Base-by-base conservation (phyloP, 2,797 vertebrate species). In the Esox lucius region DNA sequence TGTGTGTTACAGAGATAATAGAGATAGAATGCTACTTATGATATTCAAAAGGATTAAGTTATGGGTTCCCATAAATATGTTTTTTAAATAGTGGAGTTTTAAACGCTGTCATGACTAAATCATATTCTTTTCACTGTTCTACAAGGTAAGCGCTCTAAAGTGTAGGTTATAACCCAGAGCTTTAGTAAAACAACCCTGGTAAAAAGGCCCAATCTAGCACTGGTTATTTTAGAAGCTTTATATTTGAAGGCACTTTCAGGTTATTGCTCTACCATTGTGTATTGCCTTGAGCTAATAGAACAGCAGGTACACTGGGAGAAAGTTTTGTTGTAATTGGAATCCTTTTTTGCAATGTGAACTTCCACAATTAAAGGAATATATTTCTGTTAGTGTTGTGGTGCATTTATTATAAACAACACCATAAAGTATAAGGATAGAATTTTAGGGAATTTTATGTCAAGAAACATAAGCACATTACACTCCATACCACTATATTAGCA, bases 91-190 rank as follows among this genome's bases (percentile, higher is more conserved):
- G 5, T 5, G 33, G 33, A 33, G 39, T 12, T 46, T 46, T 46
- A 13, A 11, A 13, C 42, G 46, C 1, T 28, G n/a, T 64, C 61
- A 19, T 59, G 42, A 13, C 9, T 46, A 46, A 46, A 46, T 46
- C 42, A 24, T 59, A 16, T 46, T 59, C 1, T 69, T 22, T 71
- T 76, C 61, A 48, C 78, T 71, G 48, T 64, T 83, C 46, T 69
- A 72, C 78, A 74, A 77, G 72, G 68, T 70, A 3, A 78, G 69
- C 72, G 42, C 72, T 75, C 46, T 69, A 46, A 46, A 78, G 76
- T 78, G 80, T 86, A 82, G 78, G 81, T 80, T 56, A 68, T 78
- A 82, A 86, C 87, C 84, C 82, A 15, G 7, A 87, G 87, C 79
- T 78, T 78, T 75, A 71, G 82, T 85, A 72, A 56, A 46, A 13